Conservation (phyloP, 2,888 invertebrate genomes). For the Plagodis dolabraria region DNA sequence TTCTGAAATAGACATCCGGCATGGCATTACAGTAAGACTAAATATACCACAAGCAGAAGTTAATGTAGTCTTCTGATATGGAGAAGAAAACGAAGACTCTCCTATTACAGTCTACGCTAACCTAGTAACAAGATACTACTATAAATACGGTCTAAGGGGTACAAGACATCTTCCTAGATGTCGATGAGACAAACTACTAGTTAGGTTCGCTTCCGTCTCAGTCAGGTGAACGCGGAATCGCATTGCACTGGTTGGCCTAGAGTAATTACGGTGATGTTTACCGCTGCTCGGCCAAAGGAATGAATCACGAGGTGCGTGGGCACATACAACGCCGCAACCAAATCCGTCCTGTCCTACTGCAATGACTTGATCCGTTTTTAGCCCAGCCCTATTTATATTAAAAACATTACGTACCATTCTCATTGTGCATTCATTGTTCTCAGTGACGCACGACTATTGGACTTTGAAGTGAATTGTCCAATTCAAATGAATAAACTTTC, state of each 20-base stretch:
- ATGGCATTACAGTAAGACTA: no score
- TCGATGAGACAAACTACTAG: no score
- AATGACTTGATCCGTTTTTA: conserved; percentile 61
- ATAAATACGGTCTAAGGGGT: no score
- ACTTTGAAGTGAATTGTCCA: conserved; percentile 17
- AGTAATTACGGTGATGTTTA: conserved; percentile 78
- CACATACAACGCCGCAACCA: conserved; percentile 62
- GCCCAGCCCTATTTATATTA: conserved; percentile 56
- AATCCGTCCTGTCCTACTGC: conserved; percentile 67
- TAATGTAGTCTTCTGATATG: no score
- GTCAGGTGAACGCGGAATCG: conserved; percentile 33
- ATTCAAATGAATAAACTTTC: conserved; percentile 3
- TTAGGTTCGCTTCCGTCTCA: no score
- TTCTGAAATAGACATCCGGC: no score
- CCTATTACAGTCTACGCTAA: no score
- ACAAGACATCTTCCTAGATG: no score
- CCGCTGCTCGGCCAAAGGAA: conserved; percentile 70
- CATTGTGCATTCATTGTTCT: conserved; percentile 32
- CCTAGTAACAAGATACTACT: no score
- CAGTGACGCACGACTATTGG: conserved; percentile 13
- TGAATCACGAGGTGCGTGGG: conserved; percentile 79
- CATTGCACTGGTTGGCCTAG: conserved; percentile 50
- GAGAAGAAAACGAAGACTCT: no score
- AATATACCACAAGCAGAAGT: no score
- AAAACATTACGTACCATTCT: conserved; percentile 38